phyloP scores from a whole-genome alignment of 2,888 invertebrate genomes.

The Choristoneura rosaceana region DNA sequence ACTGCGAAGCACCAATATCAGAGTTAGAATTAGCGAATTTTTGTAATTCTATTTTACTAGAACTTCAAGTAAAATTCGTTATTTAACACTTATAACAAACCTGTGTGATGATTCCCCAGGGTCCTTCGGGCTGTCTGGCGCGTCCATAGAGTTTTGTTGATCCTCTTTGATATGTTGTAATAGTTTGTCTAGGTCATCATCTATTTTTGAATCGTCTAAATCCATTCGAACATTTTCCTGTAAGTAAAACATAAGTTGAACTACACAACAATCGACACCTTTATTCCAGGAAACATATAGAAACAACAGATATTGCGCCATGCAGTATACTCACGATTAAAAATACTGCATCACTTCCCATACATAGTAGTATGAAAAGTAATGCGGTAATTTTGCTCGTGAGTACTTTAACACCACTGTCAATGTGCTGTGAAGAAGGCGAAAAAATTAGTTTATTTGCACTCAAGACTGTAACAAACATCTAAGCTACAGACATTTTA shows the following conservation, averaged over 20 bases:
- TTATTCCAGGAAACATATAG: background rate
- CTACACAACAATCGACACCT: background rate
- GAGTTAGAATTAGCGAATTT: background rate
- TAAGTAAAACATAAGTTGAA: slow-evolving; percentile 15
- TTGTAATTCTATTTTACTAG: background rate
- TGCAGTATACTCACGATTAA: background rate
- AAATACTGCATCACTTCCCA: too few species aligned
- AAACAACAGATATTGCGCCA: background rate
- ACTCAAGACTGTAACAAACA: background rate
- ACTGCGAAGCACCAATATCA: slow-evolving; percentile 51
- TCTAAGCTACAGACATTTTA: background rate
- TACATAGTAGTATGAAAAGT: too few species aligned
- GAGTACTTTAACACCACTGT: background rate
- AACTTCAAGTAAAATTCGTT: background rate
- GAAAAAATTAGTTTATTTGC: background rate
- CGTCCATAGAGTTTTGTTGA: slow-evolving; percentile 95
- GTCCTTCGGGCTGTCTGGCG: slow-evolving; percentile 95
- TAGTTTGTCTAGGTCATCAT: slow-evolving; percentile 96
- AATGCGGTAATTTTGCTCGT: too few species aligned
- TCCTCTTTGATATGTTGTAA: slow-evolving; percentile 97
- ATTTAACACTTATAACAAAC: slow-evolving; percentile 49
- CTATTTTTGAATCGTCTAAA: slow-evolving; percentile 95
- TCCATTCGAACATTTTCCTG: slow-evolving; percentile 90
- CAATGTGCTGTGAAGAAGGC: background rate
- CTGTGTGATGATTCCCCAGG: slow-evolving; percentile 87